These are phyloP conservation scores for Percopsis transmontana DNA, from an alignment of 2,113 vertebrate species.

Conservation along the genomic window DNA sequence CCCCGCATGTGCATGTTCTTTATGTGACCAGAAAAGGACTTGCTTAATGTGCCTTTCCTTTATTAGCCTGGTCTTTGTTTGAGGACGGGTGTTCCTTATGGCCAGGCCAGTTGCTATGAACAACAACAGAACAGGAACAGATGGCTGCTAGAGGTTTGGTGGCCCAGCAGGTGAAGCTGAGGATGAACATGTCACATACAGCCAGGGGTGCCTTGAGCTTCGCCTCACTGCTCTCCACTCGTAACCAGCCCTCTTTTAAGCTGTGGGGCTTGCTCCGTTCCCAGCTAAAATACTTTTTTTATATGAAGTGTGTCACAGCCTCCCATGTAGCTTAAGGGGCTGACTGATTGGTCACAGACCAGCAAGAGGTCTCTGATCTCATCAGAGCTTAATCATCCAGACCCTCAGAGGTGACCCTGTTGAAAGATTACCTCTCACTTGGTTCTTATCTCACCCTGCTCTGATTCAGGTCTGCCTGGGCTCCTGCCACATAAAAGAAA, in stretches of 20 bases:
- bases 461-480: slow-evolving; percentile 30
- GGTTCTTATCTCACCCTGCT: slow-evolving; percentile 25
- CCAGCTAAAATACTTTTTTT: slow-evolving; percentile 36
- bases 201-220: slow-evolving; percentile 42
- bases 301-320: slow-evolving; percentile 14
- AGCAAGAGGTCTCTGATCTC: slow-evolving; percentile 59
- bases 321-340: slow-evolving; percentile 23
- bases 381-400: slow-evolving; percentile 58
- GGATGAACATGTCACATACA: slow-evolving; percentile 50
- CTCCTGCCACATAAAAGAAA: slow-evolving; percentile 10
- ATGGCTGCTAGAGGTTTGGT: slow-evolving; percentile 71
- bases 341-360: slow-evolving; percentile 40
- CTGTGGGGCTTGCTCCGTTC: slow-evolving; percentile 10
- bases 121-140: slow-evolving; percentile 66
- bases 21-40: slow-evolving; percentile 4
- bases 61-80: slow-evolving; percentile 59
- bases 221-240: slow-evolving; percentile 5
- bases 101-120: slow-evolving; percentile 64
- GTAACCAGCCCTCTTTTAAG: slow-evolving; percentile 12
- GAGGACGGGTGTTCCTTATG: slow-evolving; percentile 48
- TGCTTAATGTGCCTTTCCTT: slow-evolving; percentile 38
- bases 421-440: slow-evolving; percentile 57
- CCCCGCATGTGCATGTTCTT: slow-evolving; percentile 1
- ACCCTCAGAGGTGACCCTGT: slow-evolving; percentile 25
- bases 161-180: slow-evolving; percentile 73